Conservation (phyloP, 1,140 invertebrate species). For the Hyles euphorbiae region DNA sequence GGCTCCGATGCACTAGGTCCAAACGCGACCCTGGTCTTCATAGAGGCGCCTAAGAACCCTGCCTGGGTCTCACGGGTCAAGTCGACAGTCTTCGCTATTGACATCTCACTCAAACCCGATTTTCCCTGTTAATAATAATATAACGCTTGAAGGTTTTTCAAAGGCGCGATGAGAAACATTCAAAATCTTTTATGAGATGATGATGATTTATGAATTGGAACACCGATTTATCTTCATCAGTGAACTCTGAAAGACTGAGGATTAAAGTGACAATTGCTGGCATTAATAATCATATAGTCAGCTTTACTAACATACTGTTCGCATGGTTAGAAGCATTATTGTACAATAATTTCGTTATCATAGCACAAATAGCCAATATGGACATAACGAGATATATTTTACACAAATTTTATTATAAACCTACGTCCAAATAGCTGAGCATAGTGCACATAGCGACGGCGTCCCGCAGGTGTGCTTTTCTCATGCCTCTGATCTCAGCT, state of each 20-base stretch:
- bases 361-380: no score
- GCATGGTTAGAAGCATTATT: no score
- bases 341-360: no score
- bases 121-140: slow-evolving; percentile 33
- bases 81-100: slow-evolving; percentile 80
- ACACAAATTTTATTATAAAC: neutral
- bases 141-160: slow-evolving; percentile 3
- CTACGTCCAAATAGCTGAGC: slow-evolving; percentile 87
- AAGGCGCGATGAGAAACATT: no score
- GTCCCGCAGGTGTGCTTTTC: slow-evolving; percentile 87
- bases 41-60: slow-evolving; percentile 83
- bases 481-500: slow-evolving; percentile 92
- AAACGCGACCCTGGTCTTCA: slow-evolving; percentile 92
- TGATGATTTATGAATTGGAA: no score
- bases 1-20: slow-evolving; percentile 93
- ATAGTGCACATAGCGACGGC: slow-evolving; percentile 95
- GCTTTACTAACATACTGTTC: no score
- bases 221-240: no score
- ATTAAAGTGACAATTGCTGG: no score
- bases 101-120: slow-evolving; percentile 81
- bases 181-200: no score
- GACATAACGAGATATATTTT: no score
- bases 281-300: no score
- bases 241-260: no score
- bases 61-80: slow-evolving; percentile 82